Percentiles rank a stretch among this genome's conserved stretches.
Evolutionary conservation across 2,888 invertebrate species (phyloP).

Genomic region (Chirona hameri): DNA sequence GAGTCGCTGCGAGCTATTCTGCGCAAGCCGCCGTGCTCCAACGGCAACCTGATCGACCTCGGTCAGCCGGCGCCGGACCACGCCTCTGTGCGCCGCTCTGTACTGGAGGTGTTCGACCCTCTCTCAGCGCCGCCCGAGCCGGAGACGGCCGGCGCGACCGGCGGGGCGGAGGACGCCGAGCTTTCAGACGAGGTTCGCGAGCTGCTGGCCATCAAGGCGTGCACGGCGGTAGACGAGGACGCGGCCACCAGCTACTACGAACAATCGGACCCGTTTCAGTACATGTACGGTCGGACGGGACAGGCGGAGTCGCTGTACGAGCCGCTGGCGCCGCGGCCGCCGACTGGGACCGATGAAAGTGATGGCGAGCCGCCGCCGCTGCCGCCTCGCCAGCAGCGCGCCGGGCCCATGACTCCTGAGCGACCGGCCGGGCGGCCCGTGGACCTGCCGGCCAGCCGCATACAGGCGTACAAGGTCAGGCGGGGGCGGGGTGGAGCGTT

Average conservation of each 20-base stretch:
- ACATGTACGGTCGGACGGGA: slow-evolving; percentile 57
- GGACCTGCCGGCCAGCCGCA: background rate
- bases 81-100: slow-evolving; percentile 60
- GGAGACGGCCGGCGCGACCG: background rate
- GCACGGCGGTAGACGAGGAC: slow-evolving; percentile 30
- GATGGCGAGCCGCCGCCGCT: background rate
- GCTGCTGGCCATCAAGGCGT: slow-evolving; percentile 37
- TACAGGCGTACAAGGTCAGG: slow-evolving; percentile 6
- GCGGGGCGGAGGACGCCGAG: background rate
- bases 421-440: background rate
- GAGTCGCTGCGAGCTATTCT: background rate
- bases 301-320: background rate
- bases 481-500: too few relatives aligned
- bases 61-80: slow-evolving; percentile 44
- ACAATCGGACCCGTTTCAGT: slow-evolving; percentile 74
- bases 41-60: slow-evolving; percentile 14
- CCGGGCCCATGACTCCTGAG: slow-evolving; percentile 42
- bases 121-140: slow-evolving; percentile 51
- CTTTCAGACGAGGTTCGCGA: slow-evolving; percentile 38
- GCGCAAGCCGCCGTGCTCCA: background rate
- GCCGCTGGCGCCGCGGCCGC: background rate
- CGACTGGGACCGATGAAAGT: background rate
- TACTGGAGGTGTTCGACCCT: slow-evolving; percentile 84
- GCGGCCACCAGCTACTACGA: slow-evolving; percentile 60
- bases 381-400: slow-evolving; percentile 47